phyloP scores from a whole-genome alignment of 2,113 vertebrate species.

The Dromaius novaehollandiae region DNA sequence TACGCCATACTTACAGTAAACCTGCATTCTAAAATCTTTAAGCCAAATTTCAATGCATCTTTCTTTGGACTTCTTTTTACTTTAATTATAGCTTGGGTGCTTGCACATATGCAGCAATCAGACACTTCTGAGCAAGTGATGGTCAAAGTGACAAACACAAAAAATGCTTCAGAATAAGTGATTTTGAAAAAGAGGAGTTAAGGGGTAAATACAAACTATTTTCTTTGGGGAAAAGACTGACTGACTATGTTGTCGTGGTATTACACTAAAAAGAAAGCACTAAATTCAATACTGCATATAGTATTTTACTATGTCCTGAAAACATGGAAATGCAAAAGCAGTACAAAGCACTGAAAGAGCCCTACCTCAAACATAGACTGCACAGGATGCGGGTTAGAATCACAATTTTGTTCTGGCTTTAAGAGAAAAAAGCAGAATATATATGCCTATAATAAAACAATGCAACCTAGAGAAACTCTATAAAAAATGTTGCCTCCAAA shows the following conservation, averaged over 20 bases:
- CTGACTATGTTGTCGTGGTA: too few species aligned
- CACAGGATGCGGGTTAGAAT: neutral
- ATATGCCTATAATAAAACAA: neutral
- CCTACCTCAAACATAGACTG: too few species aligned
- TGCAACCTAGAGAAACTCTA: fast-evolving
- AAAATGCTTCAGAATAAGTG: neutral
- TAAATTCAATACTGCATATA: neutral
- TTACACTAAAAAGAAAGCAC: neutral
- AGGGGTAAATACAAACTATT: neutral
- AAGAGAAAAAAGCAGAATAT: neutral
- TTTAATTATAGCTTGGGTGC: neutral
- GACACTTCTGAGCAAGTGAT: neutral
- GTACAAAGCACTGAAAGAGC: neutral
- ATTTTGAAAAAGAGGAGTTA: neutral
- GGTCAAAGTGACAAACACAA: neutral
- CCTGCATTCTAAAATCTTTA: neutral
- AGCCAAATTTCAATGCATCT: neutral
- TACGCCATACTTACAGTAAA: fast-evolving
- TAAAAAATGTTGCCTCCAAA: neutral
- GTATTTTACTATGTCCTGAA: neutral
- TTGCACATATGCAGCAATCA: fast-evolving
- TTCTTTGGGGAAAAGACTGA: neutral
- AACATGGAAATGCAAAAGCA: neutral
- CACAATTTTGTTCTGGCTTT: neutral
- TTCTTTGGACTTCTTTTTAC: neutral